phyloP scores from a whole-genome alignment of 2,797 vertebrate genomes.

The Sebastes hubbsi region DNA sequence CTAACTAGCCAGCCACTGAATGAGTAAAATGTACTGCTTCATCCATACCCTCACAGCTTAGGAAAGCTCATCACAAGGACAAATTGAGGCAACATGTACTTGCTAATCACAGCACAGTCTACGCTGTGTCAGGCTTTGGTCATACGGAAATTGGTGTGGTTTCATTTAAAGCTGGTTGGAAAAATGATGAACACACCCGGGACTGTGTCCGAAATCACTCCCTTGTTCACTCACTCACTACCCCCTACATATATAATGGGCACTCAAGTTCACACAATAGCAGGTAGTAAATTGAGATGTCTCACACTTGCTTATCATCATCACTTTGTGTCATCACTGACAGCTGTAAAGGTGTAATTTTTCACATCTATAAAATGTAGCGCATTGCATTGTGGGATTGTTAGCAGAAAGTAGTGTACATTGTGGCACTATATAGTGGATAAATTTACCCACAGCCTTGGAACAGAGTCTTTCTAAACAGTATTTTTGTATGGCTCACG shows the following conservation, averaged over 20 bases:
- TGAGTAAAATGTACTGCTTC: not conserved
- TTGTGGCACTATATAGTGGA: not conserved
- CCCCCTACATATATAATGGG: too few species aligned
- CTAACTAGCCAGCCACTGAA: not conserved
- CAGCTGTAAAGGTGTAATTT: too few species aligned
- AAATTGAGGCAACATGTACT: not conserved
- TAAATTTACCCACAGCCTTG: not conserved
- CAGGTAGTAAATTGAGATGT: not conserved
- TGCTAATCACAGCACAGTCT: not conserved
- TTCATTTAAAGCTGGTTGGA: not conserved
- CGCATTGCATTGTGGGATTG: not conserved
- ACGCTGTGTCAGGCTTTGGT: not conserved
- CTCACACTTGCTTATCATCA: not conserved
- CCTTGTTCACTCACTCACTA: not conserved
- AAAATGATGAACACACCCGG: not conserved
- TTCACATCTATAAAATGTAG: too few species aligned
- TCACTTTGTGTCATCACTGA: not conserved
- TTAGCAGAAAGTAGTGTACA: not conserved
- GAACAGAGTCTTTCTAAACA: not conserved
- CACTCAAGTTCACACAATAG: not conserved
- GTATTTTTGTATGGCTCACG: not conserved
- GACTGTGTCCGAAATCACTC: too few species aligned
- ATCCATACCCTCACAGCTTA: not conserved
- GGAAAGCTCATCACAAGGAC: not conserved
- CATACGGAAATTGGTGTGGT: fast-evolving